Evolutionary conservation across 2,888 invertebrate species (phyloP).

Genomic region (Parnassius glacialis): DNA sequence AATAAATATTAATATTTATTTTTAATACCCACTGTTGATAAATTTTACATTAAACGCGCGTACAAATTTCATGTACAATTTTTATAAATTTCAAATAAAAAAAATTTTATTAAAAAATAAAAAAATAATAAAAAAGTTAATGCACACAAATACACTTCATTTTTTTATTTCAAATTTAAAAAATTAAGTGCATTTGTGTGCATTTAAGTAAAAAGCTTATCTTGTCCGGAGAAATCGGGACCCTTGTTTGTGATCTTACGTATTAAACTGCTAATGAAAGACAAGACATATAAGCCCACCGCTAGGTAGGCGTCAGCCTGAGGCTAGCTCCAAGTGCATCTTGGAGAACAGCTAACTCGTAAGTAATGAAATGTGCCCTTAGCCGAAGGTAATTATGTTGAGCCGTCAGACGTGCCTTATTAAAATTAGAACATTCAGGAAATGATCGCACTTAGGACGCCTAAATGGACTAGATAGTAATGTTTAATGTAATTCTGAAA

Average conservation of each 20-base stretch:
- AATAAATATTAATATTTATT: no score
- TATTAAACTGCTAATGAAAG: slow-evolving; percentile 41
- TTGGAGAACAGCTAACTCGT: slow-evolving; percentile 32
- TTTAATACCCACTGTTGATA: no score
- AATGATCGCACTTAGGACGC: not conserved
- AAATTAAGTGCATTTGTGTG: no score
- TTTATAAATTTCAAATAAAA: no score
- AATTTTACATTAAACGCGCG: no score
- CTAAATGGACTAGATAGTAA: slow-evolving; percentile 9
- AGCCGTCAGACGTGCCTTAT: slow-evolving; percentile 23
- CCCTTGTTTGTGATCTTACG: slow-evolving; percentile 36
- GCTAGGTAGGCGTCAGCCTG: slow-evolving; percentile 63
- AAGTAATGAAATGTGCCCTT: slow-evolving; percentile 33
- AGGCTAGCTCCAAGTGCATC: slow-evolving; percentile 36
- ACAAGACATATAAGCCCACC: slow-evolving; percentile 71
- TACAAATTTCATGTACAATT: no score
- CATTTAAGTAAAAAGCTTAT: no score
- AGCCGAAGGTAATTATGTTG: slow-evolving; percentile 49
- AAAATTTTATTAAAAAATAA: no score
- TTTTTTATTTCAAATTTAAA: no score
- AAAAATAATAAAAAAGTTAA: no score
- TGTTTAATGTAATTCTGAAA: not conserved
- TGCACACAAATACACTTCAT: no score
- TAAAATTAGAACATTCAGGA: slow-evolving; percentile 20
- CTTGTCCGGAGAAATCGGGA: slow-evolving; percentile 2